These are phyloP conservation scores for Tolypeutes matacus DNA, from an alignment of 2,797 vertebrate genomes.

Conservation along the genomic window DNA sequence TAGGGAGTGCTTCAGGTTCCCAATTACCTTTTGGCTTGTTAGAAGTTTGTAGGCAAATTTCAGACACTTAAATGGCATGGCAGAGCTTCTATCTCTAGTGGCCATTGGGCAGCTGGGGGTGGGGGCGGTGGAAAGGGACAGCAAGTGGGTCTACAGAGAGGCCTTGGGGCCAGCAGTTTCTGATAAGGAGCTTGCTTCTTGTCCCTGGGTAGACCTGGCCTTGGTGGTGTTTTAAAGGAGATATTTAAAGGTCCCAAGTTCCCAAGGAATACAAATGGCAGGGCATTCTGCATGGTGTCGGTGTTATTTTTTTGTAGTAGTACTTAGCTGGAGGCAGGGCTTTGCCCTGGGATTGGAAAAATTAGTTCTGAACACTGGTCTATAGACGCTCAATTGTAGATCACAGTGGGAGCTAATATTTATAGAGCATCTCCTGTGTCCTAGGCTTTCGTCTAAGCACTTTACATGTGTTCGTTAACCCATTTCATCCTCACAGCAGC, in stretches of 20 bases:
- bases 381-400: background rate
- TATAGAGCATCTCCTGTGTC: background rate
- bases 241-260: conserved; percentile 41
- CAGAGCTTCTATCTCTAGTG: background rate
- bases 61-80: background rate
- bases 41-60: conserved; percentile 19
- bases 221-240: conserved; percentile 54
- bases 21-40: conserved; percentile 35
- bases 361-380: background rate
- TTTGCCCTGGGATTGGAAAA: conserved; percentile 47
- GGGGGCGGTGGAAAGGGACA: background rate
- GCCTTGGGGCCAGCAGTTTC: background rate
- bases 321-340: background rate
- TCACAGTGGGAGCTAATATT: background rate
- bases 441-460: background rate
- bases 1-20: background rate
- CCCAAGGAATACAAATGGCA: conserved; percentile 2
- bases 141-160: background rate
- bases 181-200: conserved; percentile 57
- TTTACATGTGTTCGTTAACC: conserved; percentile 21
- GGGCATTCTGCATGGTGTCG: background rate
- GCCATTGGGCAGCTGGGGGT: background rate
- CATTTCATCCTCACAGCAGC: conserved; percentile 29
- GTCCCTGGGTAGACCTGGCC: background rate
- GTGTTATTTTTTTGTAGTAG: conserved; percentile 12